Evolutionary conservation across 2,888 invertebrate species (phyloP), one percentile per base, ranked within the genome.

Genomic region (Hirtodrosophila confusa): DNA sequence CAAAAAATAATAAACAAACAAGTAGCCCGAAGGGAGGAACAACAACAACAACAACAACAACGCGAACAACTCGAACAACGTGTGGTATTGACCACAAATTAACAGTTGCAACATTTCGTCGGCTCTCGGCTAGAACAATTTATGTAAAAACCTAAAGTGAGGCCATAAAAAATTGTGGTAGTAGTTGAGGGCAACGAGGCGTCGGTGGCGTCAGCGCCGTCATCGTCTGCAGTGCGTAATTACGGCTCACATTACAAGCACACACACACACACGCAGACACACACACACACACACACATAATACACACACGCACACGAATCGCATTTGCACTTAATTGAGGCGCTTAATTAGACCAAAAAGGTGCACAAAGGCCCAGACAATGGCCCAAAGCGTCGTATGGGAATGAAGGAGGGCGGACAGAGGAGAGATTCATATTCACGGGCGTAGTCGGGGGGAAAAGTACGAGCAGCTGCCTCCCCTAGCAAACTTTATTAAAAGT

Each of bases 281-380:
- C 27, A 27, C 51, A 11, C 9, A 43, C 40, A 24, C 50, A 49
- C 48, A 35, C 35, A 50, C 54, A 44, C 56, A 33, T 17, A 12
- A 39, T 23, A 33, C 36, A 45, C 36, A 39, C 64, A 50, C 29
- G 10, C 33, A 33, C 47, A 53, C 11, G 6, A 29, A 36, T 48
- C 75, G 68, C 84, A 88, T 83, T 88, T 83, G 86, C 84, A 88
- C 84, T 88, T 83, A 88, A 83, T 83, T 83, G 82, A 88, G 82
- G 86, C 88, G 80, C 88, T 86, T 83, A 83, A 83, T 83, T 83
- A 83, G 82, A 83, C 88, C 82, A 84, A 83, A 83, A 83, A 83
- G 82, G 86, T 83, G 87, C 72, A 82, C 66, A 78, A 67, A 66
- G 71, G 47, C 48, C 37, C 77, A 87, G 64, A 80, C 84, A 88